A percentile compares a stretch with the other conserved stretches of the same genome.
These are phyloP conservation scores for Saguinus imperator DNA, from an alignment of 2,113 vertebrate genomes.

Conservation along the genomic window DNA sequence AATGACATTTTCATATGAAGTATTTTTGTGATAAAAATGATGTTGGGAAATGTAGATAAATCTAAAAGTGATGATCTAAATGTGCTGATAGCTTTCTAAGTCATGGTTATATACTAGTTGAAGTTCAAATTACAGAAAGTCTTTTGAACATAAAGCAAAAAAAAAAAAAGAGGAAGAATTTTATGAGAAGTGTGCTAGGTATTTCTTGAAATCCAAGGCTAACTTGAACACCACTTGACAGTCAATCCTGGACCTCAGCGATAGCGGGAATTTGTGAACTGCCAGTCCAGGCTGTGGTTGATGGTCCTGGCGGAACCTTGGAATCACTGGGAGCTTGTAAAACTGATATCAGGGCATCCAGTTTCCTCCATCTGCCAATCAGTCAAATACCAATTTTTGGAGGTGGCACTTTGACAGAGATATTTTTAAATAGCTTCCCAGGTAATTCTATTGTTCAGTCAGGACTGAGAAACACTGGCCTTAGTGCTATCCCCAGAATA, in stretches of 20 bases:
- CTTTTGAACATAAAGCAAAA: not conserved
- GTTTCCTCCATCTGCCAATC: not conserved
- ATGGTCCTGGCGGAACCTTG: not conserved
- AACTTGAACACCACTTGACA: not conserved
- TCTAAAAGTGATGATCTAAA: not conserved
- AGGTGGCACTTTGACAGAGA: not conserved
- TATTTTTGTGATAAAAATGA: not conserved
- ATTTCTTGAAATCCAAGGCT: not conserved
- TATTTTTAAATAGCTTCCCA: not conserved
- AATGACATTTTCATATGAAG: not conserved
- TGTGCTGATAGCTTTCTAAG: not conserved
- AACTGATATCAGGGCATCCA: not conserved
- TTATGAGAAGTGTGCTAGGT: not conserved
- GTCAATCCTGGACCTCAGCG: not conserved
- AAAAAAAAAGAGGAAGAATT: not conserved
- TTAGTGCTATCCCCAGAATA: not conserved
- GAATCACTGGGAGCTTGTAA: not conserved
- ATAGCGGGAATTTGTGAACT: not conserved
- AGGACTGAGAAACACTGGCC: not conserved
- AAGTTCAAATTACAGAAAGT: not conserved
- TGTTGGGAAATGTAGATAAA: not conserved
- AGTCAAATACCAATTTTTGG: not conserved
- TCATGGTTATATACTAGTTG: not conserved
- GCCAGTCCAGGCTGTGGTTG: not conserved
- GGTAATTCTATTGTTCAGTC: not conserved